Base-by-base conservation (phyloP, 2,888 invertebrate genomes). In the Drosophila monieri region DNA sequence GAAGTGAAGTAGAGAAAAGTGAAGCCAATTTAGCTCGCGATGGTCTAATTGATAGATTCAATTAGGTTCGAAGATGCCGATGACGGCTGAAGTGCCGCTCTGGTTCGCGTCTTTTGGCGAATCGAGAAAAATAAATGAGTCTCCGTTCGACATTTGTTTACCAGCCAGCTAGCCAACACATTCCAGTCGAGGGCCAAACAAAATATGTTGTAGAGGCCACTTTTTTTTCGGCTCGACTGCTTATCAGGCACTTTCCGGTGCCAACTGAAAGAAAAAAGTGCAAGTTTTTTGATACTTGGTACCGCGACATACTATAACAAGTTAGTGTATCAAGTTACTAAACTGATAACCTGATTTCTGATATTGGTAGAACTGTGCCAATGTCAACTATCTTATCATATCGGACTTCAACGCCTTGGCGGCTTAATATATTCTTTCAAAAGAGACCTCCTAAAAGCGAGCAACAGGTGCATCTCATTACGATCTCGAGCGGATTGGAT, bases 31-130 rank as follows among this genome's bases (percentile, higher is more conserved):
- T 6, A 18, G 3, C 8, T 21, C 1, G 18, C 5, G 1, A 43
- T 27, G n/a, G 15, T 6, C 4, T 35, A 61, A 74, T 80, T 85
- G 65, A 85, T 77, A 64, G 72, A 83, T 77, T 80, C 61, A 83
- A 83, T 80, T 83, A 70, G 32, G 32, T 49, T 35, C 37, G 43
- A 58, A 68, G 43, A 23, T 47, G 52, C 57, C 47, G 37, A 23
- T 23, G 21, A 23, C 21, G 21, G 21, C 21, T 23, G 21, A 23
- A 23, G 21, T 23, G 21, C 48, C 27, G 52, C 65, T 65, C 53
- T 65, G 52, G 66, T 49, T 51, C 35, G 49, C 62, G 44, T 64
- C 70, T 59, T 51, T 64, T 52, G 60, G 39, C 32, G 41, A 62
- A 64, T 61, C 58, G 25, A 60, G 32, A 58, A 64, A 57, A 62